Evolutionary conservation across 2,797 vertebrate genomes (phyloP).

Genomic region (Fringilla coelebs): DNA sequence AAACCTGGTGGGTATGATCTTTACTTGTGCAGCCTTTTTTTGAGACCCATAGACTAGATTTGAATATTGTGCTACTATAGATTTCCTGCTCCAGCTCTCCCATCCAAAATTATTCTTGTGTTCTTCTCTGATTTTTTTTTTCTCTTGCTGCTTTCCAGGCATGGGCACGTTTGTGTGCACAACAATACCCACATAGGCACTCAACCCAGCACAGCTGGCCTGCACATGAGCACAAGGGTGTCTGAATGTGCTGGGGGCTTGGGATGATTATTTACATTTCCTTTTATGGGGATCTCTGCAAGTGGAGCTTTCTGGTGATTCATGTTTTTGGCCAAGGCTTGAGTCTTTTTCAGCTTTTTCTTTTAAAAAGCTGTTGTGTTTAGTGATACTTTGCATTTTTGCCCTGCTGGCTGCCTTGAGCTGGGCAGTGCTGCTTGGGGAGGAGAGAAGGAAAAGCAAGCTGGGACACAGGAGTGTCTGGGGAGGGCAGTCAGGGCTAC

Average conservation of each 20-base stretch:
- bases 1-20: neutral
- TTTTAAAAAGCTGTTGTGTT: neutral
- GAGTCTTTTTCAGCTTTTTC: neutral
- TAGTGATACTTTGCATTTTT: neutral
- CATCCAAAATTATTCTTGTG: neutral
- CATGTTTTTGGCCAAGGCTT: conserved; percentile 8
- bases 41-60: fast-evolving
- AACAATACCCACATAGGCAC: neutral
- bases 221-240: neutral
- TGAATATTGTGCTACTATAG: neutral
- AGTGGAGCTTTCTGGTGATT: conserved; percentile 29
- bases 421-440: fast-evolving
- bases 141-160: neutral
- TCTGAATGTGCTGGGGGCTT: neutral
- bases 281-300: conserved; percentile 44
- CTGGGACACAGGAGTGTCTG: neutral
- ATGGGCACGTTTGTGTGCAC: fast-evolving
- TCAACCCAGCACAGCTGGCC: neutral
- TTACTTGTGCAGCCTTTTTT: neutral
- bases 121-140: neutral
- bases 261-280: neutral
- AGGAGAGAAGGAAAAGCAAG: neutral
- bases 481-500: neutral
- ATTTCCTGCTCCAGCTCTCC: neutral
- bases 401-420: neutral